Percentiles rank a stretch among this genome's conserved stretches.
Evolutionary conservation across 2,888 invertebrate species (phyloP).

Genomic region (Epistrophe eligans): DNA sequence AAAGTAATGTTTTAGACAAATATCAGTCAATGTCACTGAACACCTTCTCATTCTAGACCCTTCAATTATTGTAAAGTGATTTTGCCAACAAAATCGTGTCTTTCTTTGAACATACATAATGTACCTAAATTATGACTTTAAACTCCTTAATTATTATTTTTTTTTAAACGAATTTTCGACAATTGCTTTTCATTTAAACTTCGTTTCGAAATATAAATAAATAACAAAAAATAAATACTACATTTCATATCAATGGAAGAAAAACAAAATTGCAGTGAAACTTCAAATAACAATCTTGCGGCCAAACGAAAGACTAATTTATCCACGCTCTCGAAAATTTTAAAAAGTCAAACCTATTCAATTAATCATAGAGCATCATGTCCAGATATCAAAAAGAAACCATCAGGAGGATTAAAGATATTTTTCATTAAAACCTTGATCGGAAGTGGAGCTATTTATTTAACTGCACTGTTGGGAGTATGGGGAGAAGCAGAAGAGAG

Average conservation of each 20-base stretch:
- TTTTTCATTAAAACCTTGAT: constrained; percentile 52
- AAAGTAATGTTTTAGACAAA: too few relatives aligned
- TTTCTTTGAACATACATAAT: too few relatives aligned
- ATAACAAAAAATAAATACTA: neutral
- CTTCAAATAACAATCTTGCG: neutral
- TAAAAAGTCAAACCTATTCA: constrained; percentile 48
- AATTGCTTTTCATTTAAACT: neutral
- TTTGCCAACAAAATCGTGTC: too few relatives aligned
- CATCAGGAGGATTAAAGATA: constrained; percentile 20
- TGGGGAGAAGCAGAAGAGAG: constrained; percentile 60
- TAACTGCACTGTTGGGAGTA: constrained; percentile 33
- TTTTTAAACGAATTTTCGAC: neutral
- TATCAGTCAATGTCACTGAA: too few relatives aligned
- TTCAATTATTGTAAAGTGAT: too few relatives aligned
- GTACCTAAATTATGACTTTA: too few relatives aligned
- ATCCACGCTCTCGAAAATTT: constrained; percentile 30
- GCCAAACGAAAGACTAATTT: constrained; percentile 23
- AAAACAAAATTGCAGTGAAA: constrained; percentile 57
- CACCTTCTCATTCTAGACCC: too few relatives aligned
- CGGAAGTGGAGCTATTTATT: constrained; percentile 50
- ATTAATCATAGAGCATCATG: constrained; percentile 31
- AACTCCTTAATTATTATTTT: too few relatives aligned
- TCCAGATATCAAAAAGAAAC: neutral
- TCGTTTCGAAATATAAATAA: neutral
- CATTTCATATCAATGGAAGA: constrained; percentile 34